Evolutionary conservation across 2,113 vertebrate genomes (phyloP).

Genomic region (Grallaria varia): DNA sequence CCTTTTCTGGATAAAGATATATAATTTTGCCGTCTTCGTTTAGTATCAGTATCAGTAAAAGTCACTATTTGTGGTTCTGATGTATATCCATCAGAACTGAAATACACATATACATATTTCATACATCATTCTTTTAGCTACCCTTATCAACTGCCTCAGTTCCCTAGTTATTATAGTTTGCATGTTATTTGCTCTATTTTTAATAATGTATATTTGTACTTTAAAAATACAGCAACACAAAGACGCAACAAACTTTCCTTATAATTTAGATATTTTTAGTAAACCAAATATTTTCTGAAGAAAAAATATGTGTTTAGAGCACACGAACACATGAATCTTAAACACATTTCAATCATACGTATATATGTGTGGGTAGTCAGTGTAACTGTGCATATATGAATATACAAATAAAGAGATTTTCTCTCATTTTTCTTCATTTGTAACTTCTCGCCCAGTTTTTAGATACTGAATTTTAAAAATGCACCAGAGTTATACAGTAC

Average conservation of each 20-base stretch:
- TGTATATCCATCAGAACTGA: neutral
- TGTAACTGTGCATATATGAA: neutral
- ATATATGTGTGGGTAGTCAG: neutral
- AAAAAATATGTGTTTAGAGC: neutral
- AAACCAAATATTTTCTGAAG: neutral
- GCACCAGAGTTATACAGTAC: neutral
- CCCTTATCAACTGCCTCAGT: neutral
- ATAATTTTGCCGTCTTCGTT: neutral
- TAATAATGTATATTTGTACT: neutral
- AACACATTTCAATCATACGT: neutral
- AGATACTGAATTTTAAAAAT: neutral
- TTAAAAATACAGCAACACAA: neutral
- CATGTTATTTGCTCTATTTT: neutral
- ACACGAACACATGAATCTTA: neutral
- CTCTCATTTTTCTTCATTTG: neutral
- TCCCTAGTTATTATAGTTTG: neutral
- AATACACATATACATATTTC: neutral
- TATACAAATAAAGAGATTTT: neutral
- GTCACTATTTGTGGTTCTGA: neutral
- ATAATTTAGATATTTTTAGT: neutral
- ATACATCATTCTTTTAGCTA: neutral
- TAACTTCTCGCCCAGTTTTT: neutral
- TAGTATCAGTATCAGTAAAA: neutral
- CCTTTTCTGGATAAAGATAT: neutral
- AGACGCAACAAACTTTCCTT: neutral